Conservation (phyloP, 2,797 vertebrate genomes). For the Amblyopsis hoosieri region DNA sequence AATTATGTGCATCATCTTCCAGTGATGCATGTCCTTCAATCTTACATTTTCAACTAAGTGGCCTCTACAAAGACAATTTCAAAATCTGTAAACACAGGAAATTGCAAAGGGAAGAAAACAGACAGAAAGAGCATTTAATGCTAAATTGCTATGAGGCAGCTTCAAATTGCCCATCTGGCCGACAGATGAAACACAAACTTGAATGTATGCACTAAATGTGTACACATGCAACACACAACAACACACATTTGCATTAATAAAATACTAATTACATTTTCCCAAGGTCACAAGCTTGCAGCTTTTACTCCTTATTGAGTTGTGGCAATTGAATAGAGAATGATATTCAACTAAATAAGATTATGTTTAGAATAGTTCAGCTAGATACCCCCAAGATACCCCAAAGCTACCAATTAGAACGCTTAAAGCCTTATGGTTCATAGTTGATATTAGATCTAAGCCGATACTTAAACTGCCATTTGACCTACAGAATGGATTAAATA, state of each 20-base stretch:
- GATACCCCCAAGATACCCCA: slow-evolving; percentile 13
- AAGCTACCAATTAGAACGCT: slow-evolving; percentile 20
- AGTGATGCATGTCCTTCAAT: background rate
- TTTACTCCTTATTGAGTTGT: slow-evolving; percentile 27
- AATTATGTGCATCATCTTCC: background rate
- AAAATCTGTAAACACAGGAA: background rate
- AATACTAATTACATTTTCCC: slow-evolving; percentile 7
- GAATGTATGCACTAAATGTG: background rate
- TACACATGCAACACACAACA: too few species aligned
- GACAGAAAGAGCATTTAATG: slow-evolving; percentile 9
- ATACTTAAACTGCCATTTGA: too few species aligned
- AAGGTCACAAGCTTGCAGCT: slow-evolving; percentile 31
- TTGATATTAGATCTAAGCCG: too few species aligned
- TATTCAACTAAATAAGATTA: slow-evolving; percentile 26
- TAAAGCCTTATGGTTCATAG: slow-evolving; percentile 5
- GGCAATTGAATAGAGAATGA: slow-evolving; percentile 9
- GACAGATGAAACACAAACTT: background rate
- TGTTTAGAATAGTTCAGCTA: slow-evolving; percentile 18
- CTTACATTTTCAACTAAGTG: background rate
- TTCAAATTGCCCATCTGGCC: slow-evolving; percentile 3
- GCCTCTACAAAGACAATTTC: background rate
- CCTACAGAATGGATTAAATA: too few species aligned
- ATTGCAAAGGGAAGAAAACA: slow-evolving; percentile 12
- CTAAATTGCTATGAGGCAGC: background rate
- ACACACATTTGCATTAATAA: slow-evolving; percentile 11